Evolutionary conservation across 2,888 invertebrate genomes (phyloP), one percentile per base, ranked within the genome.

Genomic region (Phortica magna): DNA sequence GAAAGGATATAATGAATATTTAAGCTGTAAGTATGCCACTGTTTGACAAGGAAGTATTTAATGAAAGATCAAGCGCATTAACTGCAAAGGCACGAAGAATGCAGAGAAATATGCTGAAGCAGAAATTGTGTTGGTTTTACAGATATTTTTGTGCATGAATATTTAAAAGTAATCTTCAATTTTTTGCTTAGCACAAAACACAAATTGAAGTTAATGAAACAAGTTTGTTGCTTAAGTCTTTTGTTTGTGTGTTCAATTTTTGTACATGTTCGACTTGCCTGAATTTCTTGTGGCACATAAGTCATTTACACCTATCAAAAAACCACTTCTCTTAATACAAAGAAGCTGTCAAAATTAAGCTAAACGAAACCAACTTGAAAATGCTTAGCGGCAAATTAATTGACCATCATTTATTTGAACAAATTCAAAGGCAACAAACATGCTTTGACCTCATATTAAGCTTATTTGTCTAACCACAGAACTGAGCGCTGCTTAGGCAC

Each of bases 361-460:
- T 22, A 17, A 55, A 17, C 61, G 19, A 10, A 17, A 19, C 10
- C 22, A 61, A 22, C 17, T 61, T 9, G 22, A 77, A 81, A 85
- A 79, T 84, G 84, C 85, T 89, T 88, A 84, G 86, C 84, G 81
- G 81, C 83, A 84, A 88, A 89, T 89, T 89, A 90, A 90, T 89
- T 80, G 90, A 75, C 70, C 55, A 80, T 81, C 87, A 88, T 87
- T 87, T 87, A 86, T 89, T 84, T 80, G 22, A 64, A 61, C 76
- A 77, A 75, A 72, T 76, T 76, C 76, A 80, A 77, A 71, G 57
- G 55, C 48, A 2, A 31, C 12, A 41, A 68, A 68, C 43, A 68
- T 22, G 19, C 19, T 19, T 22, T 68, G 43, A 68, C 68, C 68
- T 68, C 39, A 68, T 17, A 17, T 22, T n/a, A 19, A 10, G 68